Evolutionary conservation across 2,888 invertebrate species (phyloP), one percentile per base, ranked within the genome.

Genomic region (Cyaniris semiargus): DNA sequence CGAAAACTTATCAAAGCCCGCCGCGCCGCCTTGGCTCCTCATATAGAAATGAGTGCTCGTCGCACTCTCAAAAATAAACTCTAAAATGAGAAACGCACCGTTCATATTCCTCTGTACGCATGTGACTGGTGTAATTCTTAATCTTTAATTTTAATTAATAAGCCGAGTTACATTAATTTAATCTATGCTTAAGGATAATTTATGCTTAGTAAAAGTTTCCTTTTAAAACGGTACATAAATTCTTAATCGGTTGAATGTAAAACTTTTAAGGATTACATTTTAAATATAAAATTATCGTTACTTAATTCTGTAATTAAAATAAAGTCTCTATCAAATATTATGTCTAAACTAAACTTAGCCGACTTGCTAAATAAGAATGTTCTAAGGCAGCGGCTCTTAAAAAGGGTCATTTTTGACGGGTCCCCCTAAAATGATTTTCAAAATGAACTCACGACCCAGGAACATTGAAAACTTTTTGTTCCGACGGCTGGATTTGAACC

Each of bases 61-160:
- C 15, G 27, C 27, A 27, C 21, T 60, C 10, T 8, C 66, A 15
- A 31, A 27, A 66, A 27, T 66, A 31, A 27, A 13, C 66, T 18
- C 4, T 66, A 66, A 13, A 27, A 6, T 27, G 1, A 1, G 6
- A 3, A 0, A 27, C 0, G 27, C 6, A 66, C 13, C 27, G 27
- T 18, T 15, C 18, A 21, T 18, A 66, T 27, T 66, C 66, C 27
- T 66, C 1, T 80, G 79, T 78, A 78, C 79, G 76, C 78, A 74
- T 76, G 75, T 77, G 79, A 78, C 27, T 31, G 27, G 81, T 79
- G 78, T 77, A 78, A 27, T 48, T 27, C 34, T 10, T 76, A 76
- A 66, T 76, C 38, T 72, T 60, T 74, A 76, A 77, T 58, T n/a
- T 31, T 23, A 48, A 72, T 72, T 18, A 66, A 66, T 66, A 66